phyloP scores from a whole-genome alignment of 2,888 invertebrate genomes.

The Brachyopa scutellaris region DNA sequence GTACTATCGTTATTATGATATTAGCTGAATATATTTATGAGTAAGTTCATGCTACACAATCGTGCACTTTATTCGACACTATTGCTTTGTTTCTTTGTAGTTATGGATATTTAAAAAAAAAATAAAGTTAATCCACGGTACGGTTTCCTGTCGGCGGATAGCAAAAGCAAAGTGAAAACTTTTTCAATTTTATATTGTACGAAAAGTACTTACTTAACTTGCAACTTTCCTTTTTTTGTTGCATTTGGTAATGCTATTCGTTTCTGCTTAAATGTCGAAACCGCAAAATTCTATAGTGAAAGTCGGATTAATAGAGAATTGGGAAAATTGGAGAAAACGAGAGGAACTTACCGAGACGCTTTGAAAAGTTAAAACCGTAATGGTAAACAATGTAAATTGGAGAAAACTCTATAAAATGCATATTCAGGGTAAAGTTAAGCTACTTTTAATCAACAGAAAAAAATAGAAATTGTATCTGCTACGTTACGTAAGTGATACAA shows the following conservation, averaged over 20 bases:
- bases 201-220: constrained; percentile 61
- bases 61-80: no score
- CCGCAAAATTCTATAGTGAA: constrained; percentile 31
- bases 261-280: constrained; percentile 55
- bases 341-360: constrained; percentile 29
- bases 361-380: constrained; percentile 50
- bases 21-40: no score
- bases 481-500: background rate
- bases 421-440: constrained; percentile 21
- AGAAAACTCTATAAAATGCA: constrained; percentile 32
- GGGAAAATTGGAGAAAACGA: constrained; percentile 43
- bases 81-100: no score
- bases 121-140: constrained; percentile 43
- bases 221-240: constrained; percentile 45
- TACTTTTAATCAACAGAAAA: background rate
- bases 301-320: constrained; percentile 52
- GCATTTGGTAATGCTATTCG: constrained; percentile 17
- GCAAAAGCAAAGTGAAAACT: constrained; percentile 56
- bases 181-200: constrained; percentile 70
- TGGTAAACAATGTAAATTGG: constrained; percentile 41
- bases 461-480: background rate
- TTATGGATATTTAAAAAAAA: constrained; percentile 17
- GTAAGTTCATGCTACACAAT: no score
- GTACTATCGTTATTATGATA: no score
- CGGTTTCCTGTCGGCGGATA: constrained; percentile 18